Conservation (phyloP, 2,888 invertebrate genomes). For the Rhagophthalmus giganteus region DNA sequence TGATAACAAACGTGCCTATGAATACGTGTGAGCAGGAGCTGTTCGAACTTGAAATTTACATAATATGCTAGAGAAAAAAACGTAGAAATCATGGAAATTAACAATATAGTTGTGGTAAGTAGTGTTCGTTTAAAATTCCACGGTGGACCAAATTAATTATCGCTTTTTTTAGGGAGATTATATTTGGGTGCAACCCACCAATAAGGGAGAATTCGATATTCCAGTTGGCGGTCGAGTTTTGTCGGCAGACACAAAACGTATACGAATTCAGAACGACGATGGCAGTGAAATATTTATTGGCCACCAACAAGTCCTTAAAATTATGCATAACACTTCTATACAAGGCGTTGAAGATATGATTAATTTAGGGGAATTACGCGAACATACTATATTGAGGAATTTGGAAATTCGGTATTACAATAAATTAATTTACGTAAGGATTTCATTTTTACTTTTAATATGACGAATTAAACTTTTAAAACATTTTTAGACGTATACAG, state of each 20-base stretch:
- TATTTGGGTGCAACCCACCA: constrained; percentile 83
- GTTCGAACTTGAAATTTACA: too few species aligned
- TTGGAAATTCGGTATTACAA: constrained; percentile 85
- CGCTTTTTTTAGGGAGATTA: constrained; percentile 71
- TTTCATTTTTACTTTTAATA: constrained; percentile 9
- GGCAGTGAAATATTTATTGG: constrained; percentile 70
- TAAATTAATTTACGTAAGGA: constrained; percentile 87
- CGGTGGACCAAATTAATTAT: background rate
- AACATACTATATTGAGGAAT: constrained; percentile 90
- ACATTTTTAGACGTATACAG: constrained; percentile 91
- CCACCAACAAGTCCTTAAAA: constrained; percentile 65
- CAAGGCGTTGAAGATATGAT: constrained; percentile 95
- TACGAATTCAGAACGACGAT: constrained; percentile 82
- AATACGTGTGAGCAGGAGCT: background rate
- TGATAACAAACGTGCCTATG: background rate
- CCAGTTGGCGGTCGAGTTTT: constrained; percentile 84
- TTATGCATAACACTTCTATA: constrained; percentile 78
- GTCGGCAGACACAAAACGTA: constrained; percentile 72
- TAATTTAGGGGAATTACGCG: constrained; percentile 89
- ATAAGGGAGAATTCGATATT: constrained; percentile 76
- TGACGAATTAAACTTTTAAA: too few species aligned
- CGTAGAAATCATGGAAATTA: constrained; percentile 3
- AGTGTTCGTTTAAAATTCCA: background rate
- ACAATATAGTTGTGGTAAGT: constrained; percentile 10
- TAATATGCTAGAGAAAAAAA: background rate